Evolutionary conservation across 2,113 vertebrate species (phyloP).

Genomic region (Labeo rohita): DNA sequence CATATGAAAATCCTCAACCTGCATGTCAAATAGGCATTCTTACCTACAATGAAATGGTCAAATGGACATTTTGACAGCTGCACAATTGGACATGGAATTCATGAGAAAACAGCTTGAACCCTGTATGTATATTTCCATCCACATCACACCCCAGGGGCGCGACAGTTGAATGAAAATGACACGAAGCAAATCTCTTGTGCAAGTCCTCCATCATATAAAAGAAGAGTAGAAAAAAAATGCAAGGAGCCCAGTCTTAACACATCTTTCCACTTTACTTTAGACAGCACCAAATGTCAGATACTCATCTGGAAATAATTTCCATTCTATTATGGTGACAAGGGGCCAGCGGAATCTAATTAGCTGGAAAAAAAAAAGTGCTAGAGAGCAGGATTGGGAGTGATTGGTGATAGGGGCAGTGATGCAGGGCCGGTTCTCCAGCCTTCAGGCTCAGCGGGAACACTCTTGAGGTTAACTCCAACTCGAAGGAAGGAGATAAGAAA

Average conservation of each 20-base stretch:
- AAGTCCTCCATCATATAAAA: slow-evolving; percentile 25
- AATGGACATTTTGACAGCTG: slow-evolving; percentile 40
- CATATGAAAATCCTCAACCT: slow-evolving; percentile 21
- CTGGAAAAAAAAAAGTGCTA: slow-evolving; percentile 67
- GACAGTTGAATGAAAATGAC: slow-evolving; percentile 20
- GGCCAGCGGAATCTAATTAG: slow-evolving; percentile 75
- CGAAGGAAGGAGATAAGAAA: slow-evolving; percentile 69
- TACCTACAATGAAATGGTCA: slow-evolving; percentile 20
- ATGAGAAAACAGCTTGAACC: slow-evolving; percentile 23
- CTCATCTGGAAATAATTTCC: slow-evolving; percentile 78
- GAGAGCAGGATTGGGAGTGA: slow-evolving; percentile 62
- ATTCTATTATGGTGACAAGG: slow-evolving; percentile 70
- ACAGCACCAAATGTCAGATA: slow-evolving; percentile 74
- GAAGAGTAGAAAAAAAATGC: background rate
- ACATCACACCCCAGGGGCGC: slow-evolving; percentile 18
- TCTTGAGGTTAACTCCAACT: slow-evolving; percentile 72
- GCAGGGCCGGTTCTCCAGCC: slow-evolving; percentile 21
- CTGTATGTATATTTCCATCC: slow-evolving; percentile 33
- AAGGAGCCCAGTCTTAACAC: slow-evolving; percentile 45
- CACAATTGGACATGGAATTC: slow-evolving; percentile 30
- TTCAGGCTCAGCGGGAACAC: slow-evolving; percentile 49
- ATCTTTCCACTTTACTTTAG: slow-evolving; percentile 64
- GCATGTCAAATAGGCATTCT: slow-evolving; percentile 17
- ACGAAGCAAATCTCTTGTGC: slow-evolving; percentile 26
- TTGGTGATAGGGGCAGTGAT: slow-evolving; percentile 40